Base-by-base conservation (phyloP, 53 echinoderm and acorn worm genomes). In the Antedon mediterranea region DNA sequence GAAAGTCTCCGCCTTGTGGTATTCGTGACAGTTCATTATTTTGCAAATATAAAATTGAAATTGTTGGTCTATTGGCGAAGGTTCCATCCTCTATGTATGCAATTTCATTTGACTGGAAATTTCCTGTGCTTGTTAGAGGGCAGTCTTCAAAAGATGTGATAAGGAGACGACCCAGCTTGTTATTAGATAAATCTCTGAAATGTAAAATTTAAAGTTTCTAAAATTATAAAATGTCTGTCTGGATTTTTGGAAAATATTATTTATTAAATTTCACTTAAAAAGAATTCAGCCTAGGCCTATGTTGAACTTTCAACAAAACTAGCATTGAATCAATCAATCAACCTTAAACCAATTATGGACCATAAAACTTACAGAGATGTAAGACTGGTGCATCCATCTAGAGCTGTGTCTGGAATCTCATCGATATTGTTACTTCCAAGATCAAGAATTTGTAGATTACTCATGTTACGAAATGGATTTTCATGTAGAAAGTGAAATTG, bases 21-120 rank as follows among this genome's bases (percentile, higher is more conserved):
- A 94, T 28, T 6, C 80, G 81, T 0, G 87, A 85, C 31, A 94
- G 84, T 29, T 91, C 87, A 43, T 94, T 94, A 70, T 83, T 71
- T n/a, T 79, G 27, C 26, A 94, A 81, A 37, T 82, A 31, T 0
- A 94, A 28, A 0, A 0, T 23, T n/a, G 9, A 37, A 0, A 78
- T 73, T 18, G 81, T 34, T 0, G 83, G 81, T 6, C 89, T n/a
- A 27, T 91, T 89, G 5, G 83, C 87, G 4, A 94, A 79, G 26
- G 94, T 75, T 4, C 94, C 94, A 70, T 94, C 91, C 75, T 94
- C 94, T 3, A 94, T 91, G 79, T 94, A 94, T 0, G 94, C 94
- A 30, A 94, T 84, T 81, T 94, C 94, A 43, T 94, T 94, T n/a
- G 72, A 33, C 8, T 28, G 3, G 8, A 94, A 80, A 11, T 11